Evolutionary conservation across 1,140 invertebrate species (phyloP).

Genomic region (Drosophila rufa): DNA sequence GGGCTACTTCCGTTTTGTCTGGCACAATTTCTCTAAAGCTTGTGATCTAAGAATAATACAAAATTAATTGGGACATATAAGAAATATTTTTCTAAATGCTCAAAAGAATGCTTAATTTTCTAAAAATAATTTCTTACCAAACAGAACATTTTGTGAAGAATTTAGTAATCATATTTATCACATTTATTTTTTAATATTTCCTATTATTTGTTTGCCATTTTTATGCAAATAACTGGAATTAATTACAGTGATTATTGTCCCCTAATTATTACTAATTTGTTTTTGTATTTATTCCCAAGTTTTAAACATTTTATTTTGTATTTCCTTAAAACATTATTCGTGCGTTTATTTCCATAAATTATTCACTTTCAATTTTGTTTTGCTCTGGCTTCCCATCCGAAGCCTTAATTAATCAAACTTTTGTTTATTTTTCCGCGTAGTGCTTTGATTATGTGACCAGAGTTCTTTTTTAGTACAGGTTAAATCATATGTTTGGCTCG

Average conservation of each 20-base stretch:
- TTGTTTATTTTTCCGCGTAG: conserved; percentile 36
- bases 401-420: conserved; percentile 45
- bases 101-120: too few species aligned
- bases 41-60: neutral
- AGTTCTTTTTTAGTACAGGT: conserved; percentile 14
- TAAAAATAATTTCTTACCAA: neutral
- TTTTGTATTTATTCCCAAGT: neutral
- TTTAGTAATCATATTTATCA: neutral
- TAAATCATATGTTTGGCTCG: conserved; percentile 49
- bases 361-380: conserved; percentile 47
- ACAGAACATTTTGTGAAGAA: neutral
- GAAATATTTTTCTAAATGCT: too few species aligned
- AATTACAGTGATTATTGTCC: conserved; percentile 11
- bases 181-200: neutral
- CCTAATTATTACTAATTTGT: conserved; percentile 13
- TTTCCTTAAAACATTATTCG: conserved; percentile 1
- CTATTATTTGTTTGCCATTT: neutral
- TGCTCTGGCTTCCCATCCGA: neutral
- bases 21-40: neutral
- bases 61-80: neutral
- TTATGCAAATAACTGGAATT: neutral
- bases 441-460: conserved; percentile 26
- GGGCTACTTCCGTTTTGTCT: conserved; percentile 57
- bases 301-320: neutral
- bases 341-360: conserved; percentile 23